Evolutionary conservation across 2,888 invertebrate species (phyloP).

Genomic region (Hirtodrosophila histrioides): DNA sequence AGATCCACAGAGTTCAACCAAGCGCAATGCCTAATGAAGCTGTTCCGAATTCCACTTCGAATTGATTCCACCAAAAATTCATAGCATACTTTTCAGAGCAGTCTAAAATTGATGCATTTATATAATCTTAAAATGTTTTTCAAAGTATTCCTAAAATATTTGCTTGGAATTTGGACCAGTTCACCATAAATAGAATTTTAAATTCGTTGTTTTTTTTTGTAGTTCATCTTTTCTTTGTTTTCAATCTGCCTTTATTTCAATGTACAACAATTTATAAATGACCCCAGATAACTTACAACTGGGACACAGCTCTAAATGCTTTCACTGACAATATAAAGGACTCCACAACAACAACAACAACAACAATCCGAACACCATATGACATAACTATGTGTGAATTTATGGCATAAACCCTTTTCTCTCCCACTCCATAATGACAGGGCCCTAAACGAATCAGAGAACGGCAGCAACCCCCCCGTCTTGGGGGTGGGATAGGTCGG

Average conservation of each 20-base stretch:
- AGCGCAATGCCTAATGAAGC: no score
- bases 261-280: conserved; percentile 47
- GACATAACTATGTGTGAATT: conserved; percentile 81
- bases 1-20: no score
- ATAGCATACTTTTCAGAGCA: no score
- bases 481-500: conserved; percentile 28
- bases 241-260: conserved; percentile 10
- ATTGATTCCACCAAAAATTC: no score
- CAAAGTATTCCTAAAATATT: no score
- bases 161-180: no score
- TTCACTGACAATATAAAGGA: conserved; percentile 38
- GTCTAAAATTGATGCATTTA: no score
- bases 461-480: conserved; percentile 25
- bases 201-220: neutral
- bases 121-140: no score
- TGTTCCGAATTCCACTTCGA: no score
- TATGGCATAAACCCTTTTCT: conserved; percentile 78
- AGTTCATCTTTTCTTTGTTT: neutral
- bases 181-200: neutral
- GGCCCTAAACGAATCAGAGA: conserved; percentile 68
- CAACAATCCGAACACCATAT: conserved; percentile 57
- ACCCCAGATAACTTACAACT: conserved; percentile 46
- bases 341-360: conserved; percentile 32
- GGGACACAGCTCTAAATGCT: conserved; percentile 31
- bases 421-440: conserved; percentile 9